Base-by-base conservation (phyloP, 2,113 vertebrate species). In the Thomomys bottae region DNA sequence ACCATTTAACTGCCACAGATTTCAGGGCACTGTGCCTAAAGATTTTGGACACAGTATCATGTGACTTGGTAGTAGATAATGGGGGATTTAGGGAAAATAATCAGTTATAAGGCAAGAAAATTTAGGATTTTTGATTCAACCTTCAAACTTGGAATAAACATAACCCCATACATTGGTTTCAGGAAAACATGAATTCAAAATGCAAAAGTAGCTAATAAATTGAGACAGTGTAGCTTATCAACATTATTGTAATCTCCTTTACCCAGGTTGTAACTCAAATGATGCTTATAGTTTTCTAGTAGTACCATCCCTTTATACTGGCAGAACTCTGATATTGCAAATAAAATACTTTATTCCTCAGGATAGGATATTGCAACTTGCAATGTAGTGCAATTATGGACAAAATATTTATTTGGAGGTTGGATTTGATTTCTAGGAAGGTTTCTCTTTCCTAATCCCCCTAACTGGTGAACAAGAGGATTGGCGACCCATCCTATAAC, bases 1-100 rank as follows among this genome's bases (percentile, higher is more conserved):
- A 96, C 96, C 63, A 84, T 94, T 94, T 91, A 91, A 81, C 36
- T 42, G 32, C n/a, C 81, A 1, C 32, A 30, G 59, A 64, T 96
- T 96, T 96, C 90, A 96, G 34, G 36, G 82, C 64, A 63, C 67
- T 95, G 84, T 92, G 79, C 82, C 82, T 89, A n/a, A 4, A 32
- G 80, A 64, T 57, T 91, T 87, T 67, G 73, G 68, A 75, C 42
- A 84, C 87, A 54, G 91, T 78, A 38, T 18, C 24, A 61, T 68
- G 18, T 32, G 40, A 38, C 14, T 34, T 34, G 15, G 5, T 57
- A 8, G 24, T 45, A n/a, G 88, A 38, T 15, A 80, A 57, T 12
- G 14, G n/a, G 88, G 5, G 80, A 77, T 6, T 54, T 88, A 32
- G 23, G 28, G 28, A 3, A 92, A 85, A 63, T 38, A 28, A 68